Conservation (phyloP, 2,797 vertebrate genomes). For the Pseudochromis fuscus region DNA sequence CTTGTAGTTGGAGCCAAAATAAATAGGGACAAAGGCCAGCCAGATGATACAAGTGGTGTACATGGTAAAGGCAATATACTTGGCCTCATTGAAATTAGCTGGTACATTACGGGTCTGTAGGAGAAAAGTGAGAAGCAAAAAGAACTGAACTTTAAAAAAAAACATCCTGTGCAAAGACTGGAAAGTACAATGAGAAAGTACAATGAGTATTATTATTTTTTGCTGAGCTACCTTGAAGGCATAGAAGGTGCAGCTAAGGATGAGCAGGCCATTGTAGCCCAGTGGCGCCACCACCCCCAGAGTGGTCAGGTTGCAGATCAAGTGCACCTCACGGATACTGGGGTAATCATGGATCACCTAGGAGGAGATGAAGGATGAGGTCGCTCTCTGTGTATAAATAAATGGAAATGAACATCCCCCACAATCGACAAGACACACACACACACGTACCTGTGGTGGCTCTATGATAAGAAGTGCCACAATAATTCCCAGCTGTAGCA, state of each 20-base stretch:
- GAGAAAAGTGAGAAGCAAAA: background rate
- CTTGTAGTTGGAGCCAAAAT: conserved; percentile 99
- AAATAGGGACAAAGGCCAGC: conserved; percentile 99
- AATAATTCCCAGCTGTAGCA: conserved; percentile 96
- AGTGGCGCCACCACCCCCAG: conserved; percentile 96
- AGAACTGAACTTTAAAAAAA: background rate
- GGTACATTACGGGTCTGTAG: conserved; percentile 94
- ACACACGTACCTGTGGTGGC: conserved; percentile 88
- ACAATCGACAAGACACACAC: conserved; percentile 8
- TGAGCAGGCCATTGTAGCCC: conserved; percentile 96
- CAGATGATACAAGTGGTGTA: conserved; percentile 99
- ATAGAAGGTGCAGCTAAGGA: conserved; percentile 99
- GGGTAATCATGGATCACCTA: conserved; percentile 96
- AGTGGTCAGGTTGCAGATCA: conserved; percentile 98
- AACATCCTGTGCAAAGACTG: background rate
- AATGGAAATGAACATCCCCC: conserved; percentile 20
- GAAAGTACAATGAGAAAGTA: background rate
- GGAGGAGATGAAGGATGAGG: conserved; percentile 2
- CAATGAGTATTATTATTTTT: background rate
- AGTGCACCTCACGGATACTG: conserved; percentile 95
- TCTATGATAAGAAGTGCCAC: conserved; percentile 97
- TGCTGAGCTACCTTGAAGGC: conserved; percentile 90
- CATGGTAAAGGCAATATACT: conserved; percentile 99
- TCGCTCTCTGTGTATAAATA: conserved; percentile 5
- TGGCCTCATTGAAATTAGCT: conserved; percentile 98